Evolutionary conservation across 1,140 invertebrate genomes (phyloP).

Genomic region (Vanessa tameamea): DNA sequence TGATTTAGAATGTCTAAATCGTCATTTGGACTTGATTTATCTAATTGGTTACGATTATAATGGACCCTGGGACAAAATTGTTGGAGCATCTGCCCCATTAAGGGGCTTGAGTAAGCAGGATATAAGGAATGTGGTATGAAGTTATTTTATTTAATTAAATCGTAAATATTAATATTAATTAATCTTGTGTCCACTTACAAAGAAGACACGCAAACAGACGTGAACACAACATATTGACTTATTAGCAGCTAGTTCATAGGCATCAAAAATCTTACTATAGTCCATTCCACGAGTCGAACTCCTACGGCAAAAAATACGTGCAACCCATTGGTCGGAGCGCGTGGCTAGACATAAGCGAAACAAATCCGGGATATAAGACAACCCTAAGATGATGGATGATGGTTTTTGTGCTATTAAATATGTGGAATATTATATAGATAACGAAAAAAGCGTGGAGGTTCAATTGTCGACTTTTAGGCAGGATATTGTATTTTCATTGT

Average conservation of each 20-base stretch:
- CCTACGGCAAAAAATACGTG: too few species aligned
- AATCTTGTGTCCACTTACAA: neutral
- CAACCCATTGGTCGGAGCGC: too few species aligned
- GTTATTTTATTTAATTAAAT: neutral
- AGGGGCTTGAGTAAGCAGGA: neutral
- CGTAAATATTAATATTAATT: neutral
- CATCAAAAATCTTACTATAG: too few species aligned
- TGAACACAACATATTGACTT: neutral
- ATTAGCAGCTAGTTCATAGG: neutral
- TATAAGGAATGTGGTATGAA: slow-evolving; percentile 4
- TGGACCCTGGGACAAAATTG: slow-evolving; percentile 13
- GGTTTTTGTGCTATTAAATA: too few species aligned
- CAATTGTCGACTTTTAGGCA: too few species aligned
- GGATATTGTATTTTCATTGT: too few species aligned
- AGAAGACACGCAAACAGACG: neutral
- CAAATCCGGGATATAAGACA: too few species aligned
- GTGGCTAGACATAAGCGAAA: too few species aligned
- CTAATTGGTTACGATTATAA: slow-evolving; percentile 18
- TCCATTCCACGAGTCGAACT: too few species aligned
- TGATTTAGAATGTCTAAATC: slow-evolving; percentile 17
- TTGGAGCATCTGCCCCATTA: slow-evolving; percentile 18
- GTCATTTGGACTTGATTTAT: slow-evolving; percentile 18
- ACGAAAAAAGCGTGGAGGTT: too few species aligned
- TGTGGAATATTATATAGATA: too few species aligned
- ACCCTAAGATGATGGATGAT: too few species aligned